Base-by-base conservation (phyloP, 2,888 invertebrate genomes). In the Hedya salicella region DNA sequence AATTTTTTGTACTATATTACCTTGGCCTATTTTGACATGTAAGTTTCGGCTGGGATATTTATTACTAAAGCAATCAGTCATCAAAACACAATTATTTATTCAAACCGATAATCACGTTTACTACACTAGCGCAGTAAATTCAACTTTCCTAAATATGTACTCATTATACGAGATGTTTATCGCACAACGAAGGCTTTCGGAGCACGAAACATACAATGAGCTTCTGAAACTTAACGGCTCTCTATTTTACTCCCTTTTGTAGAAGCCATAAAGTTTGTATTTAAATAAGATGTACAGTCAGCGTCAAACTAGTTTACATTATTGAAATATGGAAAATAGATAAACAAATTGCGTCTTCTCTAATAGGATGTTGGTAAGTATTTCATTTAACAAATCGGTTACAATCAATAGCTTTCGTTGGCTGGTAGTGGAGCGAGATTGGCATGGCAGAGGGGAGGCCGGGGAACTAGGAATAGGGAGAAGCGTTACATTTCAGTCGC, bases 401-500 rank as follows among this genome's bases (percentile, higher is more conserved):
- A 25, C 25, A 25, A 25, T 25, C 25, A 6, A 25, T 25, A 25
- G 25, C 6, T 57, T 30, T 60, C 42, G 40, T 14, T 11, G n/a
- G 56, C 36, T 13, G 42, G 11, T 19, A 19, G 48, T 67, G 73
- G 66, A 75, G 69, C 60, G 64, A 69, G 64, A 74, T 72, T 76
- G n/a, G 52, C 59, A 69, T 73, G 68, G 9, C 32, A n/a, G 21
- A 21, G 30, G 8, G 30, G 57, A 30, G n/a, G 60, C 21, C 74
- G 79, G 82, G 74, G 25, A 25, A n/a, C n/a, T n/a, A n/a, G n/a
- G n/a, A n/a, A n/a, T n/a, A n/a, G n/a, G n/a, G n/a, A n/a, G n/a
- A n/a, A n/a, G n/a, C n/a, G n/a, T n/a, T n/a, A n/a, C n/a, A n/a
- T n/a, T n/a, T n/a, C n/a, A n/a, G n/a, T n/a, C n/a, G n/a, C n/a